phyloP scores from a whole-genome alignment of 2,888 invertebrate genomes.

The Cryptocheilus praepositus region DNA sequence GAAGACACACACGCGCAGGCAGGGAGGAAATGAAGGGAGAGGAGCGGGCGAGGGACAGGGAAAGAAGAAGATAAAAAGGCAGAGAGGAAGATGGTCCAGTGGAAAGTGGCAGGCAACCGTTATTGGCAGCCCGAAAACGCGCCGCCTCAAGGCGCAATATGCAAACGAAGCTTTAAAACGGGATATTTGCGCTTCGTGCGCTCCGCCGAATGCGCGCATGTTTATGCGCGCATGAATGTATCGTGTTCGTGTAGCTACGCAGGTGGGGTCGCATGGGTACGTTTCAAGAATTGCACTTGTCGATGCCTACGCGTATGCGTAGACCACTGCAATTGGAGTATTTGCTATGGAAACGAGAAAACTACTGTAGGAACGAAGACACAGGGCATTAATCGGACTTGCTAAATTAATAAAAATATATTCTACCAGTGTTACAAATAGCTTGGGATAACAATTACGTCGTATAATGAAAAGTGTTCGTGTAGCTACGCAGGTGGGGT shows the following conservation, averaged over 20 bases:
- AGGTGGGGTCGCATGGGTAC: no score
- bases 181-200: conserved; percentile 68
- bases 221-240: no score
- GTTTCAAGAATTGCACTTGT: no score
- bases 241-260: background rate
- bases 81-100: conserved; percentile 40
- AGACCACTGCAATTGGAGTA: no score
- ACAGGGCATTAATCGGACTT: no score
- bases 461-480: background rate
- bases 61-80: conserved; percentile 15
- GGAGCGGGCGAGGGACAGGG: conserved; percentile 2
- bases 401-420: no score
- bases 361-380: no score
- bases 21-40: background rate
- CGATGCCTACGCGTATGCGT: no score
- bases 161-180: conserved; percentile 69
- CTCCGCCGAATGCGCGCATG: conserved; percentile 13
- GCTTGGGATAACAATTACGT: no score
- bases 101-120: conserved; percentile 60
- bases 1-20: background rate
- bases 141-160: conserved; percentile 62
- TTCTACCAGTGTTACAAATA: no score
- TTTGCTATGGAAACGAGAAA: no score
- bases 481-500: background rate
- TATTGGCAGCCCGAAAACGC: conserved; percentile 59